Base-by-base conservation (phyloP, 2,113 vertebrate species). In the Struthidea cinerea region DNA sequence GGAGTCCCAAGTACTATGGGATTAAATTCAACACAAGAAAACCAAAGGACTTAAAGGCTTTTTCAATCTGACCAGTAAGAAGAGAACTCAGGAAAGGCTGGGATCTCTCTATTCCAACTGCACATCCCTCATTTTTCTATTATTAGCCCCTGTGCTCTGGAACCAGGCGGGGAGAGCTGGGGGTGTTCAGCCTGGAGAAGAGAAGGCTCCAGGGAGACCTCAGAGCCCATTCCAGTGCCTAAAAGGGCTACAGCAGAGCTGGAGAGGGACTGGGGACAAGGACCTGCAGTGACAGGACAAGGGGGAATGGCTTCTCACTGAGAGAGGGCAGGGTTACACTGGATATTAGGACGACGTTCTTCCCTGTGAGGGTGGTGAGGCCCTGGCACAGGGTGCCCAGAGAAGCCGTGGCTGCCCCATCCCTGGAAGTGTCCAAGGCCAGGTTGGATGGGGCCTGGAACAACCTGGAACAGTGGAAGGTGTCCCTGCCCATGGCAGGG, bases 401-500 rank as follows among this genome's bases (percentile, higher is more conserved):
- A 67, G 60, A 16, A 42, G 70, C 35, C 42, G 42, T 42, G 35
- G 50, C 24, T 57, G 24, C 6, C 35, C 12, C 24, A n/a, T 26
- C 4, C 5, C 42, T 49, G 52, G 13, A 24, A 75, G 20, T 32
- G 42, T 42, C 7, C 15, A 49, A 57, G 42, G 16, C 30, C n/a
- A 3, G 70, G 50, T 0, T 39, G 41, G 10, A 74, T 0, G 0
- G 69, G 49, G 28, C 19, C 7, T 69, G 63, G 33, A 52, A 33
- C 37, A 44, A 10, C 11, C 18, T 44, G 27, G 22, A 14, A 1
- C 10, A 37, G 21, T 50, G 53, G 32, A 33, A 37, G 18, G 33
- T 16, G 46, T 50, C 61, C 21, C 16, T 50, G 46, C 44, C 11
- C 9, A 5, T 1, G 14, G 53, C 53, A 69, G 22, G 9, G 61